Percentiles rank a stretch among this genome's conserved stretches.
Conservation (phyloP, 1,140 invertebrate species). For the Sarcophaga peregrina region DNA sequence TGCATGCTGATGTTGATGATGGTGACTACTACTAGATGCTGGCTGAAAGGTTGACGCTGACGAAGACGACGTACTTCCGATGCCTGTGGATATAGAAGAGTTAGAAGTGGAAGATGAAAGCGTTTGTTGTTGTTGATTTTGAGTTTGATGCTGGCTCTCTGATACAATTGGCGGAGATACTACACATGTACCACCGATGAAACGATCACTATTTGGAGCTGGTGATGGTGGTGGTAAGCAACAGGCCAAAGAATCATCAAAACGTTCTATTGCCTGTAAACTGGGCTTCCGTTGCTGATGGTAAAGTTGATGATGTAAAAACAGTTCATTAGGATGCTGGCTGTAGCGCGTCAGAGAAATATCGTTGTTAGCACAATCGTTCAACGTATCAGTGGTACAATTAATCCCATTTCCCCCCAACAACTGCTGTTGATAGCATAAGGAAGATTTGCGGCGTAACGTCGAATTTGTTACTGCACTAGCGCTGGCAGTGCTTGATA, state of each 20-base stretch:
- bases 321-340: constrained; percentile 56
- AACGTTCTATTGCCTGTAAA: constrained; percentile 53
- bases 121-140: constrained; percentile 46
- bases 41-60: neutral
- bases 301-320: constrained; percentile 42
- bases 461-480: neutral
- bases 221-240: constrained; percentile 62
- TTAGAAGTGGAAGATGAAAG: constrained; percentile 48
- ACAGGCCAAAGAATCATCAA: constrained; percentile 53
- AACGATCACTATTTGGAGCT: constrained; percentile 60
- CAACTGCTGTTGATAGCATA: constrained; percentile 27
- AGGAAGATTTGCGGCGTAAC: constrained; percentile 2
- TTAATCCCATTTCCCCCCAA: neutral
- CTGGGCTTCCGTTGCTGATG: constrained; percentile 51
- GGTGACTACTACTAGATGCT: neutral
- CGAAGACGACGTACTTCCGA: constrained; percentile 8
- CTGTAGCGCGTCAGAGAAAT: constrained; percentile 51
- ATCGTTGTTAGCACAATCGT: neutral
- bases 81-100: constrained; percentile 41
- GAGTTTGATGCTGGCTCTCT: neutral
- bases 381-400: constrained; percentile 2
- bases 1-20: neutral
- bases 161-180: constrained; percentile 8
- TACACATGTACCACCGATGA: constrained; percentile 43
- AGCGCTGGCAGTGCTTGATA: neutral